Evolutionary conservation across 2,113 vertebrate species (phyloP).

Genomic region (Merops nubicus): DNA sequence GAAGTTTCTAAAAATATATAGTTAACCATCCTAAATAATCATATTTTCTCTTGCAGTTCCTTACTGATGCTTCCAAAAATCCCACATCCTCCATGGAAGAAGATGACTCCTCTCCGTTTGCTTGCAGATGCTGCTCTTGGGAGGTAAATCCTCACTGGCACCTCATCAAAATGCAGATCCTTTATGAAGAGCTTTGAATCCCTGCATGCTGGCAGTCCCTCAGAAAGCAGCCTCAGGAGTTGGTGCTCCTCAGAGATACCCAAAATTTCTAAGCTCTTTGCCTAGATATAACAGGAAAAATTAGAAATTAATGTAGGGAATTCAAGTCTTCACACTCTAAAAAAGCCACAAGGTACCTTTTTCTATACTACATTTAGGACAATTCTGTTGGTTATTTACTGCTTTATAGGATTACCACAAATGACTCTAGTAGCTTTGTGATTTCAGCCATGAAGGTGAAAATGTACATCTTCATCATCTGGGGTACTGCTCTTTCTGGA

Average conservation of each 20-base stretch:
- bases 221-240: slow-evolving; percentile 32
- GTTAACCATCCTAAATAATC: not conserved
- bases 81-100: slow-evolving; percentile 77
- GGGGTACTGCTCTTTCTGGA: not conserved
- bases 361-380: not conserved
- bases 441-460: not conserved
- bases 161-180: slow-evolving; percentile 70
- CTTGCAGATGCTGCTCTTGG: slow-evolving; percentile 31
- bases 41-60: not conserved
- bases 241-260: slow-evolving; percentile 65
- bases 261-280: slow-evolving; percentile 67
- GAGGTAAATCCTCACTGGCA: slow-evolving; percentile 78
- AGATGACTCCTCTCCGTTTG: slow-evolving; percentile 68
- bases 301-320: not conserved
- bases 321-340: not conserved
- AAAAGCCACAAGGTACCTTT: not conserved
- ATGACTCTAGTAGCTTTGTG: not conserved
- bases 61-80: slow-evolving; percentile 76
- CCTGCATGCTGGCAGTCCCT: not conserved
- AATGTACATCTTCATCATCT: not conserved
- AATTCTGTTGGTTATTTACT: not conserved
- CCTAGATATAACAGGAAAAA: slow-evolving; percentile 44
- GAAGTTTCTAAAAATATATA: not conserved
- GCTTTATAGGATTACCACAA: not conserved
- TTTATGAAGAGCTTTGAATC: slow-evolving; percentile 56